A percentile compares a stretch with the other conserved stretches of the same genome.
Conservation (phyloP, 1,140 invertebrate genomes). For the Aphelinus atriplicis region DNA sequence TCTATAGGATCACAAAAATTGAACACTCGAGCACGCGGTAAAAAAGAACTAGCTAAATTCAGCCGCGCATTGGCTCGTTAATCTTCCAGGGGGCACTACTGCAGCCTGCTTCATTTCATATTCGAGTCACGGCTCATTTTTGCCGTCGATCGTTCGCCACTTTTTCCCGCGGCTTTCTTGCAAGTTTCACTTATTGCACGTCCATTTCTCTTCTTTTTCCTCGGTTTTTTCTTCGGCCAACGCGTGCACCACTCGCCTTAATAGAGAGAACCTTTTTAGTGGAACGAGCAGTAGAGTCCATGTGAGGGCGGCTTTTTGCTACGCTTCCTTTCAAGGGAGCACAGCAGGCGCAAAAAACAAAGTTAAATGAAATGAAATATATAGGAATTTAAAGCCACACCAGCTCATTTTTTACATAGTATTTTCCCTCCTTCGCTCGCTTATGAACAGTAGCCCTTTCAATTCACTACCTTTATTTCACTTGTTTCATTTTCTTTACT, state of each 20-base stretch:
- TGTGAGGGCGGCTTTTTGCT: too few species aligned
- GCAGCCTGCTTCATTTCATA: constrained; percentile 4
- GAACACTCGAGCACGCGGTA: too few species aligned
- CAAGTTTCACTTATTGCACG: background rate
- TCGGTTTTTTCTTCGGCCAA: background rate
- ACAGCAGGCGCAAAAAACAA: background rate
- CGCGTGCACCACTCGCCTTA: too few species aligned
- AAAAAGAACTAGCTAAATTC: background rate
- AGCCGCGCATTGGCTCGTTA: constrained; percentile 1
- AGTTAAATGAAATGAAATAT: constrained; percentile 2
- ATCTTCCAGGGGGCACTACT: background rate
- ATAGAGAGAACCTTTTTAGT: background rate
- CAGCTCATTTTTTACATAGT: background rate
- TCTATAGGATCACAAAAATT: too few species aligned
- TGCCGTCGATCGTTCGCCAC: background rate
- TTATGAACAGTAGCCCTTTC: constrained; percentile 10
- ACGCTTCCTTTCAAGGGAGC: too few species aligned
- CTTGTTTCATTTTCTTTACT: background rate
- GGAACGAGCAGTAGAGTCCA: background rate
- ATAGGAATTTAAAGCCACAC: constrained; percentile 10
- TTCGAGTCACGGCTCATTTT: background rate
- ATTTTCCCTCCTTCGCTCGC: background rate
- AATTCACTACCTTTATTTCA: constrained; percentile 14
- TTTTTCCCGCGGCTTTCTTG: background rate
- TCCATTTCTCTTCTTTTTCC: background rate